Base-by-base conservation (phyloP, 2,113 vertebrate genomes). In the Eclectus roratus region DNA sequence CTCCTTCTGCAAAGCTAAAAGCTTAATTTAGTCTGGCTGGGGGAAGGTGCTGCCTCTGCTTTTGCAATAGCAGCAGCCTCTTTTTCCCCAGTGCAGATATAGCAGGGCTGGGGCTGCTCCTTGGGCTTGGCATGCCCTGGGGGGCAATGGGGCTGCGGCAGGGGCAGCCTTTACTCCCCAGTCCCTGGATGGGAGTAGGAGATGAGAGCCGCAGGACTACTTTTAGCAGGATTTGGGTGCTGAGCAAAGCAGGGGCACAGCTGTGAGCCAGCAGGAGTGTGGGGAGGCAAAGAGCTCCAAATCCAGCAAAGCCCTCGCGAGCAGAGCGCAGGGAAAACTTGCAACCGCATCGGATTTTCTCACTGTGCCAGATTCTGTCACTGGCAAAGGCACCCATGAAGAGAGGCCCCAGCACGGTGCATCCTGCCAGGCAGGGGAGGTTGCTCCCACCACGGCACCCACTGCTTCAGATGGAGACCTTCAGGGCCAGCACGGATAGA, bases 311-410 rank as follows among this genome's bases (percentile, higher is more conserved):
- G 94, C 95, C 79, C 63, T 81, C 20, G 47, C 0, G 2, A 93
- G 28, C 70, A 56, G 76, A 95, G 88, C 31, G 0, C 82, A 33
- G 88, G 68, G 55, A 56, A 85, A 97, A 88, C 60, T 91, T 96
- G 85, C 92, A 92, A 94, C 93, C 84, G 10, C 84, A 70, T 88
- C 49, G 76, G 92, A 96, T 88, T 95, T 68, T 92, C 80, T 92
- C 3, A 4, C 85, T 37, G 72, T 96, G 93, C 94, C 96, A 96
- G 94, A 68, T 88, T 87, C 89, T 95, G 84, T 95, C 93, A 79
- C 77, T 96, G 96, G 95, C 94, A 97, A 86, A 83, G 58, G 71
- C 63, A 0, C 47, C 73, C 3, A 5, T 1, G 49, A 80, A 50
- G 70, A 80, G 92, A 93, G 85, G 81, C 80, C 82, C 82, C 85